Evolutionary conservation across 2,113 vertebrate genomes (phyloP).

Genomic region (Phalacrocorax brasilianus): DNA sequence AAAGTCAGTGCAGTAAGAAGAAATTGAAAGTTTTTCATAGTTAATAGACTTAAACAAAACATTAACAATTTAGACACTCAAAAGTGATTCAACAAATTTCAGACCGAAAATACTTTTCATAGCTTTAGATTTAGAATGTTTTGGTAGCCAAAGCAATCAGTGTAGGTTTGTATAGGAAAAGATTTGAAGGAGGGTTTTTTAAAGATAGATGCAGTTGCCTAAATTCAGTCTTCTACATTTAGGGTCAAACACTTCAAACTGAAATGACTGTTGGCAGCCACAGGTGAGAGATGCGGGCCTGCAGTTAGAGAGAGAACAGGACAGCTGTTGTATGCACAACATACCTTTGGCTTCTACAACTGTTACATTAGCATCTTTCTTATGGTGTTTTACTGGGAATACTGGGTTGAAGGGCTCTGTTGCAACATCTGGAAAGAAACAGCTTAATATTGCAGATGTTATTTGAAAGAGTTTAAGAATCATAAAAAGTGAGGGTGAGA

Average conservation of each 20-base stretch:
- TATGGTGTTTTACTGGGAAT: constrained; percentile 62
- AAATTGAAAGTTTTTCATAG: fast-evolving
- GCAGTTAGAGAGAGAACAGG: neutral
- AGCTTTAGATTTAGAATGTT: neutral
- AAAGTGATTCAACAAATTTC: neutral
- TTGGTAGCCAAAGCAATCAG: neutral
- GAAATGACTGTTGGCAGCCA: neutral
- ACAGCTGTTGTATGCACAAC: neutral
- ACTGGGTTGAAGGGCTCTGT: constrained; percentile 62
- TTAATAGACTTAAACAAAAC: neutral
- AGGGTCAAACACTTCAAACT: neutral
- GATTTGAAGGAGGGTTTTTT: neutral
- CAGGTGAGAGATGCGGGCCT: neutral
- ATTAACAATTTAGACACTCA: neutral
- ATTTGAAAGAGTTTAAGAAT: neutral
- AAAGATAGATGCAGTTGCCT: neutral
- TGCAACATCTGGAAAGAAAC: constrained; percentile 31
- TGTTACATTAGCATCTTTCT: constrained; percentile 68
- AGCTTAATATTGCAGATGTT: neutral
- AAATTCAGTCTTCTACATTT: neutral
- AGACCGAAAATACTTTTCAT: neutral
- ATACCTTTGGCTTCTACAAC: constrained; percentile 79
- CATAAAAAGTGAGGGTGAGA: neutral
- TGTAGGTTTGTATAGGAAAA: neutral
- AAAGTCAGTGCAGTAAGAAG: neutral